Evolutionary conservation across 2,888 invertebrate species (phyloP), one percentile per base, ranked within the genome.

Genomic region (Helleia helle): DNA sequence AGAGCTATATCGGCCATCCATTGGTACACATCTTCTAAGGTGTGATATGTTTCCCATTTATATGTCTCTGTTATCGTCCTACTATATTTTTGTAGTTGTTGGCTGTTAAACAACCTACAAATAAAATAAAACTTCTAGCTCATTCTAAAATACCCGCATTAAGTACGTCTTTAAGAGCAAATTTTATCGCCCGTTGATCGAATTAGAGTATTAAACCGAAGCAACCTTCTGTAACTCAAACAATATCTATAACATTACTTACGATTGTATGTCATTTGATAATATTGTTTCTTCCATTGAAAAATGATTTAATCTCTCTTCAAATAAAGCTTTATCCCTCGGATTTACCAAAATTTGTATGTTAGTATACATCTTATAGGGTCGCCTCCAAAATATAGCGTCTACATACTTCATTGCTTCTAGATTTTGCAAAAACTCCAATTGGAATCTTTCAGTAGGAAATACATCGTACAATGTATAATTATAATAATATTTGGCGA

Each of bases 1-100:
- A 53, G 36, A 0, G 83, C 71, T 6, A 89, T 52, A 38, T 75
- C 71, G 11, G 77, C 62, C 24, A 91, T 52, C 88, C 89, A 91
- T 13, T 71, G 69, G 47, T 90, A 71, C 7, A 90, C 87, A 37
- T 89, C 88, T 1, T 87, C 77, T 22, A 91, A 59, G 0, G 65
- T 68, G 51, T 91, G 85, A 51, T 91, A 92, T 2, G 65, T 61
- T 0, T 69, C 72, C 87, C 90, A 91, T 1, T 55, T 38, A 25
- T 55, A 79, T 0, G 54, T 48, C 0, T 65, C 62, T 1, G 45
- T 41, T 34, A 49, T 53, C 2, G 56, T 31, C n/a, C 60, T 56
- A 0, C 44, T 42, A 39, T 72, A 71, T 26, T 41, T 52, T 13
- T 39, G 40, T 1, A 62, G 14, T 0, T 31, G 25, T 55, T 81